Percentiles rank a stretch among this genome's conserved stretches.
phyloP scores from a whole-genome alignment of 2,888 invertebrate species.

The Ophioninae sp. region DNA sequence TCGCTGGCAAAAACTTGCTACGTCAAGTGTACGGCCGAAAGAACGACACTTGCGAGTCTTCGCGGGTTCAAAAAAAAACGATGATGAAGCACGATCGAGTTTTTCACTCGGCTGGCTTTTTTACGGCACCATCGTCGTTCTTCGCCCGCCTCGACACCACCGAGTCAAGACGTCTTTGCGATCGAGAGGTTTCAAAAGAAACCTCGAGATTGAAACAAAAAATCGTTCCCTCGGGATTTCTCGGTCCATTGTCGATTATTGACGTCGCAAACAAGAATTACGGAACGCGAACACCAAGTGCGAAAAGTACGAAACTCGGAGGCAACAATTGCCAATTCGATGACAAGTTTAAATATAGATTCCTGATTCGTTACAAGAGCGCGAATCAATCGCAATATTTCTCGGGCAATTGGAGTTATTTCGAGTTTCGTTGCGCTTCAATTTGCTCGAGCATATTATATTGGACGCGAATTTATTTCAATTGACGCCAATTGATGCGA shows the following conservation, averaged over 20 bases:
- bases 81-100: not conserved
- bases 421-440: slow-evolving; percentile 8
- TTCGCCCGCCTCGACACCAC: not conserved
- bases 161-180: not conserved
- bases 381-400: slow-evolving; percentile 6
- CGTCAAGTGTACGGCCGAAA: not conserved
- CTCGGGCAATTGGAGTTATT: slow-evolving; percentile 17
- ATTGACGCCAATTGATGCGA: slow-evolving; percentile 53
- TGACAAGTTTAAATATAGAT: not conserved
- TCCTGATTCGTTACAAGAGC: not conserved
- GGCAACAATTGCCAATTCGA: not conserved
- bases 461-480: slow-evolving; percentile 58
- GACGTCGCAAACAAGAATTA: not conserved
- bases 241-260: not conserved
- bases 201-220: too few species aligned
- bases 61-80: not conserved
- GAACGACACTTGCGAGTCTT: not conserved
- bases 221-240: not conserved
- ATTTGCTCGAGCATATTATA: slow-evolving; percentile 34
- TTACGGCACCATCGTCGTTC: not conserved
- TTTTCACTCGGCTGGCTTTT: not conserved
- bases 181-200: too few species aligned
- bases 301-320: not conserved
- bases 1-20: not conserved
- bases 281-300: not conserved